phyloP scores from a whole-genome alignment of 2,888 invertebrate genomes.

The Drosophila cognata region DNA sequence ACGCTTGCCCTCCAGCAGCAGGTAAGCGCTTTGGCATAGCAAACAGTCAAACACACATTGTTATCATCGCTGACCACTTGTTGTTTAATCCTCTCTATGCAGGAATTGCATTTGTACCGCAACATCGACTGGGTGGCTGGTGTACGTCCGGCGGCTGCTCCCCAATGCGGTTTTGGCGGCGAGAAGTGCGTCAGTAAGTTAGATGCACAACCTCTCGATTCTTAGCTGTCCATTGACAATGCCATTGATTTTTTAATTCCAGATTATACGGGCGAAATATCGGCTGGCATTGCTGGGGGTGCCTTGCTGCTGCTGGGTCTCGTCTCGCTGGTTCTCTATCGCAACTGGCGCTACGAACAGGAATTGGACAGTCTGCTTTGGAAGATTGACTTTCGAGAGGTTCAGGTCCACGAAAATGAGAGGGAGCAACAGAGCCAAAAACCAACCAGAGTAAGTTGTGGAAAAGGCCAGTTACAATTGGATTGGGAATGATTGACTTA shows the following conservation, averaged over 20 bases:
- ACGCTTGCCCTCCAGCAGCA: slow-evolving; percentile 56
- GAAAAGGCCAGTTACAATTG: background rate
- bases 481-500: background rate
- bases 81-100: slow-evolving; percentile 42
- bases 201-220: background rate
- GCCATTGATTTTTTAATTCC: background rate
- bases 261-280: slow-evolving; percentile 94
- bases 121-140: slow-evolving; percentile 91
- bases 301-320: slow-evolving; percentile 89
- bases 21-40: slow-evolving; percentile 65
- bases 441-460: slow-evolving; percentile 80
- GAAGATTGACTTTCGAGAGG: slow-evolving; percentile 97
- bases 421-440: slow-evolving; percentile 85
- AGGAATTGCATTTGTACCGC: slow-evolving; percentile 91
- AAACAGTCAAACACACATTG: slow-evolving; percentile 7
- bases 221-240: too few species aligned
- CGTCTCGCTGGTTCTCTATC: slow-evolving; percentile 91
- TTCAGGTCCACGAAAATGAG: slow-evolving; percentile 89
- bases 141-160: slow-evolving; percentile 92
- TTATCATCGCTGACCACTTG: slow-evolving; percentile 2
- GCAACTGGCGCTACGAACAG: slow-evolving; percentile 97
- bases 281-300: slow-evolving; percentile 92
- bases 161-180: slow-evolving; percentile 94
- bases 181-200: slow-evolving; percentile 95
- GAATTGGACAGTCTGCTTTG: slow-evolving; percentile 96